phyloP scores from a whole-genome alignment of 2,113 vertebrate genomes.

The Nipponia nippon region DNA sequence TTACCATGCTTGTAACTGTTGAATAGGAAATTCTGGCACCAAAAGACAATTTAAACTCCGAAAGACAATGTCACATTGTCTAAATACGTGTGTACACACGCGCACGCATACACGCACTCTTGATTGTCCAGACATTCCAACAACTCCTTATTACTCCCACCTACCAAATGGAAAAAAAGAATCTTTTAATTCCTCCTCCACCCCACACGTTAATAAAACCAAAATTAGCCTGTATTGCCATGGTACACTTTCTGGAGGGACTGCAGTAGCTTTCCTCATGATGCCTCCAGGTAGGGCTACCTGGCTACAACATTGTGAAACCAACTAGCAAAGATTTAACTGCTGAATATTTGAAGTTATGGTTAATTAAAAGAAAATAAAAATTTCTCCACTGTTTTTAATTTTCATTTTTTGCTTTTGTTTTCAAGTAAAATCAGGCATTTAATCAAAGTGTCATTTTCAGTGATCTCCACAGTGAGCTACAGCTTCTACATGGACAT shows the following conservation, averaged over 20 bases:
- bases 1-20: neutral
- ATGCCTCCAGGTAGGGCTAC: neutral
- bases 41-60: neutral
- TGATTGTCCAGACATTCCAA: neutral
- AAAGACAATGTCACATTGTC: neutral
- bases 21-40: neutral
- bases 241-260: accelerated
- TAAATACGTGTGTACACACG: neutral
- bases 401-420: neutral
- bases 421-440: neutral
- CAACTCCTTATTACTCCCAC: neutral
- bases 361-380: neutral
- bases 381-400: neutral
- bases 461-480: neutral
- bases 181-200: neutral
- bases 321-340: neutral
- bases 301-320: neutral
- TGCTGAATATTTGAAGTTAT: neutral
- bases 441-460: neutral
- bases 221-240: neutral
- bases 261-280: neutral
- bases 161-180: neutral
- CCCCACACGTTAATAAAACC: neutral
- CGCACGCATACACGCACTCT: too few species aligned
- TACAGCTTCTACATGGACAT: neutral